Conservation (phyloP, 2,113 vertebrate genomes). For the Peucedramus taeniatus region DNA sequence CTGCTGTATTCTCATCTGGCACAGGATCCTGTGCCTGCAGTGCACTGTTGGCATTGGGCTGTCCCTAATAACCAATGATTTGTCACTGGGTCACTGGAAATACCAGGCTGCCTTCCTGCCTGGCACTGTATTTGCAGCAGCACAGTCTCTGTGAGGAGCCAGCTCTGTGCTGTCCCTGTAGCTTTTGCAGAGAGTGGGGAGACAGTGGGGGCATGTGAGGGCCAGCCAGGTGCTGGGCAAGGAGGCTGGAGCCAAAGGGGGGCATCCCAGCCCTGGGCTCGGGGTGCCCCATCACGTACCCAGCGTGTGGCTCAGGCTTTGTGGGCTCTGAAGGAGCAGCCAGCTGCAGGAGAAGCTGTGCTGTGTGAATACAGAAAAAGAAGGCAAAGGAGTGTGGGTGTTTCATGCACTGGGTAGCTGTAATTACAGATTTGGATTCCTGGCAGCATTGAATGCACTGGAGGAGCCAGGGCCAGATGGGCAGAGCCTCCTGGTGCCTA, state of each 20-base stretch:
- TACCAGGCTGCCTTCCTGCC: neutral
- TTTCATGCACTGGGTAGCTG: constrained; percentile 13
- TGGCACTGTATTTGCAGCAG: neutral
- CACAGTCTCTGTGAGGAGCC: accelerated
- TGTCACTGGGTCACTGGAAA: neutral
- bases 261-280: accelerated
- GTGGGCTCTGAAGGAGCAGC: neutral
- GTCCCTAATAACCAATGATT: neutral
- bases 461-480: constrained; percentile 54
- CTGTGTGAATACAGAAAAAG: neutral
- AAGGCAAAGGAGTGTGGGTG: neutral
- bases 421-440: constrained; percentile 40
- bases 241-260: neutral
- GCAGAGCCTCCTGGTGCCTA: constrained; percentile 26
- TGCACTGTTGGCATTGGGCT: neutral
- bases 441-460: constrained; percentile 2
- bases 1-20: neutral
- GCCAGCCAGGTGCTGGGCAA: accelerated
- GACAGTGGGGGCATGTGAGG: neutral
- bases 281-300: accelerated
- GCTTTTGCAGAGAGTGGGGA: neutral
- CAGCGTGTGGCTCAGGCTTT: accelerated
- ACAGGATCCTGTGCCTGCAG: neutral
- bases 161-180: neutral
- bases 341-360: neutral